Base-by-base conservation (phyloP, 2,888 invertebrate species). In the Callinectes sapidus region DNA sequence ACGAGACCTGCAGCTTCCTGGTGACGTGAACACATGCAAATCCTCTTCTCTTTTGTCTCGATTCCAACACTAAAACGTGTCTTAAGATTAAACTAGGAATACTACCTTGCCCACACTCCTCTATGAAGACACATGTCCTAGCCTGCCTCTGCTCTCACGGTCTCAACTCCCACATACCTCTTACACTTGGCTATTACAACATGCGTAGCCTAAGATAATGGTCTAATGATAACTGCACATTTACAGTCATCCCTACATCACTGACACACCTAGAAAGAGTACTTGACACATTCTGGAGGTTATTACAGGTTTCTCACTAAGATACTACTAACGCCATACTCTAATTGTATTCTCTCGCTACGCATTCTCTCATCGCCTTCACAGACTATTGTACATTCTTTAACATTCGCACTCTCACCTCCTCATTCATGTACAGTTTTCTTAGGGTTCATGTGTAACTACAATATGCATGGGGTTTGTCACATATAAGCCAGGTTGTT, bases 41-140 rank as follows among this genome's bases (percentile, higher is more conserved):
- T 61, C 23, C 23, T 23, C 13, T 81, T 35, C 81, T 81, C n/a
- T 81, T 32, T 35, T 81, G 71, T 81, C 35, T 35, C 35, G 81
- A 35, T 81, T 81, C 35, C 81, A 81, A 81, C 81, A 81, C 81
- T 81, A 81, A 81, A 81, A 81, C 81, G 81, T 81, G 81, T 81
- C 81, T 35, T 81, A 81, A 35, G 81, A 81, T 81, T 81, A 81
- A 81, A 35, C 81, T 35, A 81, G 81, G 81, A 81, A 81, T 81
- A 81, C 81, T 81, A 81, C 16, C 81, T 35, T 35, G 18, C 35
- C 35, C 35, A 81, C 81, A 32, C 18, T 35, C 81, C 81, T 32
- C 81, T 35, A 16, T 3, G 35, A 28, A 81, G 81, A 81, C 81
- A 81, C 32, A 32, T 32, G 14, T 81, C n/a, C 35, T 13, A 32